Conservation (phyloP, 2,113 vertebrate genomes). For the Heterocephalus glaber region DNA sequence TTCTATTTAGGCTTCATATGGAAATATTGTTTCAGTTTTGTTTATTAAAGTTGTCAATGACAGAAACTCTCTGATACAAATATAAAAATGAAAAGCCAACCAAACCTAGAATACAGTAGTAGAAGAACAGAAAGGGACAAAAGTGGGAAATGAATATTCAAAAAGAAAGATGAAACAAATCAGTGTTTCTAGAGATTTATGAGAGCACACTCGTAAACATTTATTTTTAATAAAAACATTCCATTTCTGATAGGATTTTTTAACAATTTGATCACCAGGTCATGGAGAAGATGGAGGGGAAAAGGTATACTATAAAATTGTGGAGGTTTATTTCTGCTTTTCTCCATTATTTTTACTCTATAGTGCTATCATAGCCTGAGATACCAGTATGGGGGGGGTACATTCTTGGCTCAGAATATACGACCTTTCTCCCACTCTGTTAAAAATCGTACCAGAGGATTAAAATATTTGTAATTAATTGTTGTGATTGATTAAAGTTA, state of each 20-base stretch:
- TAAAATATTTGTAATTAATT: constrained; percentile 9
- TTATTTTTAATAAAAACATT: constrained; percentile 31
- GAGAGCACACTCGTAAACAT: neutral
- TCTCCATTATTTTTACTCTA: neutral
- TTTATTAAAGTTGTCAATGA: neutral
- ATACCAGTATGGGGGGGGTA: neutral
- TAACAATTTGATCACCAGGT: neutral
- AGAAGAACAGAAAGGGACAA: neutral
- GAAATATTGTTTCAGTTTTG: neutral
- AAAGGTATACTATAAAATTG: neutral
- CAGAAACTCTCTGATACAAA: neutral
- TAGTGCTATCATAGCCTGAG: neutral
- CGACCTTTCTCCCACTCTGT: neutral
- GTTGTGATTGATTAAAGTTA: constrained; percentile 16
- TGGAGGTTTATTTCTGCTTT: neutral
- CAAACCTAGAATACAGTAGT: neutral
- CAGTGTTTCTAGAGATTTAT: neutral
- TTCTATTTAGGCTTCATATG: neutral
- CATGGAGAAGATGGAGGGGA: neutral
- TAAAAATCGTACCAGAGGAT: neutral
- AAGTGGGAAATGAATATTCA: neutral
- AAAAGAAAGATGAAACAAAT: neutral
- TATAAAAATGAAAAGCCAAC: neutral
- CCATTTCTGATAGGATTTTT: neutral
- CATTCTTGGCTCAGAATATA: neutral